phyloP scores from a whole-genome alignment of 1,140 invertebrate genomes.

The Polyergus mexicanus region DNA sequence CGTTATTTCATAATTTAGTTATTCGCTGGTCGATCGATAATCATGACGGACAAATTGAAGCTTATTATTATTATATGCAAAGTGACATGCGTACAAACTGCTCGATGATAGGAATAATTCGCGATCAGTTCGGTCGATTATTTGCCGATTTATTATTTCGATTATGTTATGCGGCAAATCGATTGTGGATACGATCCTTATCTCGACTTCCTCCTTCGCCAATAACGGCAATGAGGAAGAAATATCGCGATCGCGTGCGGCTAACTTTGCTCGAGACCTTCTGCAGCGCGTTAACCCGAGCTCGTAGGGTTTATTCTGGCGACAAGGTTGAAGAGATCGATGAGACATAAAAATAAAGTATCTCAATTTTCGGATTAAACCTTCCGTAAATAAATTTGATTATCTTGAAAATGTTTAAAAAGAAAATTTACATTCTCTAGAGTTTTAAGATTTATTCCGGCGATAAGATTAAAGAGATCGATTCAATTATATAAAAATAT shows the following conservation, averaged over 20 bases:
- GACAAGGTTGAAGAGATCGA: slow-evolving; percentile 40
- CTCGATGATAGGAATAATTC: slow-evolving; percentile 21
- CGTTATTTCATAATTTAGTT: slow-evolving; percentile 3
- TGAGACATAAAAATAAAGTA: slow-evolving; percentile 8
- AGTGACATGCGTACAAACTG: not conserved
- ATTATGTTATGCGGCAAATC: slow-evolving; percentile 8
- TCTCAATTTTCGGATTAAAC: not conserved
- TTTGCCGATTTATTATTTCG: slow-evolving; percentile 38
- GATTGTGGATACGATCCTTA: slow-evolving; percentile 36
- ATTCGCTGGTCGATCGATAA: not conserved
- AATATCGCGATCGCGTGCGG: slow-evolving; percentile 7
- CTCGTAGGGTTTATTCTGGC: slow-evolving; percentile 40
- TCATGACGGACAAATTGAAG: not conserved
- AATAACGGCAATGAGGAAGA: slow-evolving; percentile 62
- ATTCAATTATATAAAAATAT: not conserved
- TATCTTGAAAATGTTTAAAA: not conserved
- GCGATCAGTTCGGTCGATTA: too few species aligned
- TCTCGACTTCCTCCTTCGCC: slow-evolving; percentile 27
- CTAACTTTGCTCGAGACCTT: slow-evolving; percentile 54
- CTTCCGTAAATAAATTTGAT: slow-evolving; percentile 3
- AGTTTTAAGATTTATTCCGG: not conserved
- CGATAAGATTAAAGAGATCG: not conserved
- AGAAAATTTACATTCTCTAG: not conserved
- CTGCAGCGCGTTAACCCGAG: slow-evolving; percentile 47
- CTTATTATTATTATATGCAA: not conserved